Conservation (phyloP, 2,888 invertebrate genomes). For the Bombyx huttoni region DNA sequence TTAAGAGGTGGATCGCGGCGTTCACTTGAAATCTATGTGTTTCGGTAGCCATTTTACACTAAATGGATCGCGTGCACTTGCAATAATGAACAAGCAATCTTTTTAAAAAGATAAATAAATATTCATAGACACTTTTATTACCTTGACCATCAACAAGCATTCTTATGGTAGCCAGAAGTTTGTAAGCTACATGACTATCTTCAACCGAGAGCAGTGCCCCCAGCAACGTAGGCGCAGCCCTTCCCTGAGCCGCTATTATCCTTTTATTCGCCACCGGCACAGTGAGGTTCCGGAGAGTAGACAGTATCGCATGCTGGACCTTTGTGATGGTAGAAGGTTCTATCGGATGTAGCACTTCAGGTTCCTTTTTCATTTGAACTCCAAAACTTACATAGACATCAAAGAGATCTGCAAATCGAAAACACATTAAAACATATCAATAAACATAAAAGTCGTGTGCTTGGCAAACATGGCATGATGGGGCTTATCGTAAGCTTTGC, state of each 20-base stretch:
- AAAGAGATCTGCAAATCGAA: constrained; percentile 38
- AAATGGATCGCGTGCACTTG: too few species aligned
- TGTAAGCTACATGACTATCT: constrained; percentile 87
- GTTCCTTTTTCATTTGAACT: constrained; percentile 18
- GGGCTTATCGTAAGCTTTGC: too few species aligned
- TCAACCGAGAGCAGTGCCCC: constrained; percentile 78
- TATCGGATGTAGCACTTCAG: constrained; percentile 18
- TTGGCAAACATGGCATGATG: too few species aligned
- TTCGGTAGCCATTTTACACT: too few species aligned
- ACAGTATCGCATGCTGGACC: constrained; percentile 81
- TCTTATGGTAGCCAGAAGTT: constrained; percentile 86
- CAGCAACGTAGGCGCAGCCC: constrained; percentile 67
- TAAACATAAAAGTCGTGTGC: too few species aligned
- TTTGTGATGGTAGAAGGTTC: constrained; percentile 30
- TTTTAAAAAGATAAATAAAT: too few species aligned
- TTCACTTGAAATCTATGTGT: too few species aligned
- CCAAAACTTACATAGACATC: constrained; percentile 35
- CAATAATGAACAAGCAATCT: too few species aligned
- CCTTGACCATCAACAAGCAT: constrained; percentile 91
- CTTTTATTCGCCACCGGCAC: constrained; percentile 84
- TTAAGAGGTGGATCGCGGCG: too few species aligned
- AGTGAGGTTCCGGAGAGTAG: constrained; percentile 83
- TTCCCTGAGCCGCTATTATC: constrained; percentile 78
- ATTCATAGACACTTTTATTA: constrained; percentile 18
- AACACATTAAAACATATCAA: not conserved